Base-by-base conservation (phyloP, 2,888 invertebrate species). In the Hydraecia micacea region DNA sequence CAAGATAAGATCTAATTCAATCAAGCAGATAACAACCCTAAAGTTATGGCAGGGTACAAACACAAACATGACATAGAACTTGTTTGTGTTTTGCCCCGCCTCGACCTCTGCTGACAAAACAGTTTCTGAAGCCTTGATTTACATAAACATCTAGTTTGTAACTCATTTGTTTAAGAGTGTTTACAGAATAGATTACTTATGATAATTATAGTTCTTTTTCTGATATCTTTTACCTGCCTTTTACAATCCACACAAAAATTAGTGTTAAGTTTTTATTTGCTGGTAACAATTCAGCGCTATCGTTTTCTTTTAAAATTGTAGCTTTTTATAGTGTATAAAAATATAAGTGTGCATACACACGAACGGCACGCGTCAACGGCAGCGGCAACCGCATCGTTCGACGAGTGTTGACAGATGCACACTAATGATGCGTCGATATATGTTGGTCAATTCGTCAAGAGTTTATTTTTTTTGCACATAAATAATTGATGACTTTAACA, bases 1-100 rank as follows among this genome's bases (percentile, higher is more conserved):
- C 66, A 77, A 83, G 66, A 62, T 83, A 28, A 15, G 5, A 78
- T 55, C 15, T 62, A 67, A 77, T 83, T 83, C 67, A 83, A 80
- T 83, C 52, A 67, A 83, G 66, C 36, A 83, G 78, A 83, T 36
- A 79, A 32, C 9, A 62, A 67, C 49, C 36, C 58, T 55, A 21
- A 67, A 83, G 60, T 62, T 83, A 80, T 78, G 65, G 2, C 36
- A 60, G 8, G 18, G 49, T 58, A 49, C 13, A 66, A 60, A 83
- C 39, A 60, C 42, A 60, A 77, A 77, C 60, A 60, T 52, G 13
- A 60, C 28, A 18, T 3, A 25, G 58, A 77, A 67, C 25, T 78
- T 83, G 83, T 67, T 77, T 42, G 83, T 77, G 67, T 80, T 78
- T 55, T 28, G n/a, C 18, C 15, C 1, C 8, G 2, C 11, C 25